phyloP scores from a whole-genome alignment of 2,113 vertebrate genomes.

The Calypte anna region DNA sequence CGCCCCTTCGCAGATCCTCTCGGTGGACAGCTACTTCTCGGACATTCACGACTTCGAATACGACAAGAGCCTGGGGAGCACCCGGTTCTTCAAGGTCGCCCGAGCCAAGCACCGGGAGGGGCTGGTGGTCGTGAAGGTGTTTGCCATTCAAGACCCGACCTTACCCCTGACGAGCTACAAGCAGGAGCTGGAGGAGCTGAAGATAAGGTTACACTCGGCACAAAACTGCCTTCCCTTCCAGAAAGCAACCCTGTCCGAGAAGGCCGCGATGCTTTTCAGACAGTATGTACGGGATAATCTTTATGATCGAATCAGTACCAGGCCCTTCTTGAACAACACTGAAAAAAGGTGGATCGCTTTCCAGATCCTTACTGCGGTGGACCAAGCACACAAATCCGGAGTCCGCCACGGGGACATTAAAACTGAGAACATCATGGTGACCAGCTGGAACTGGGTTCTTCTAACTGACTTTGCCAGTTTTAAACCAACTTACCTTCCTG shows the following conservation, averaged over 20 bases:
- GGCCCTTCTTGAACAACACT: constrained; percentile 93
- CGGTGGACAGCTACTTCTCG: constrained; percentile 98
- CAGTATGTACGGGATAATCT: constrained; percentile 97
- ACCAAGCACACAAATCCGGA: constrained; percentile 93
- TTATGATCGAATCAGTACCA: constrained; percentile 95
- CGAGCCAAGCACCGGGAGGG: constrained; percentile 95
- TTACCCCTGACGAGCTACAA: constrained; percentile 94
- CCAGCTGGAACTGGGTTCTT: constrained; percentile 99
- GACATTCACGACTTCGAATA: constrained; percentile 97
- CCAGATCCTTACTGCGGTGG: constrained; percentile 93
- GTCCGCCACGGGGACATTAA: constrained; percentile 98
- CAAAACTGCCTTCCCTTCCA: constrained; percentile 97
- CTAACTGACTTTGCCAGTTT: constrained; percentile 97
- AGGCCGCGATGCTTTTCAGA: constrained; percentile 93
- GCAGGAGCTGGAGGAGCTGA: constrained; percentile 96
- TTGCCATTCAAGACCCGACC: constrained; percentile 97
- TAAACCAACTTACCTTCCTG: constrained; percentile 95
- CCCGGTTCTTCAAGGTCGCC: constrained; percentile 97
- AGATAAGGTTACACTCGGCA: constrained; percentile 90
- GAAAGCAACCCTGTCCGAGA: constrained; percentile 90
- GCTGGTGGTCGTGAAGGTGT: constrained; percentile 95
- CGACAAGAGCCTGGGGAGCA: constrained; percentile 96
- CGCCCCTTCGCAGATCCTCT: constrained; percentile 97
- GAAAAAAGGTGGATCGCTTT: constrained; percentile 98
- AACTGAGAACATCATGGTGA: constrained; percentile 98